Conservation (phyloP, 2,113 vertebrate genomes). For the Talpa occidentalis region DNA sequence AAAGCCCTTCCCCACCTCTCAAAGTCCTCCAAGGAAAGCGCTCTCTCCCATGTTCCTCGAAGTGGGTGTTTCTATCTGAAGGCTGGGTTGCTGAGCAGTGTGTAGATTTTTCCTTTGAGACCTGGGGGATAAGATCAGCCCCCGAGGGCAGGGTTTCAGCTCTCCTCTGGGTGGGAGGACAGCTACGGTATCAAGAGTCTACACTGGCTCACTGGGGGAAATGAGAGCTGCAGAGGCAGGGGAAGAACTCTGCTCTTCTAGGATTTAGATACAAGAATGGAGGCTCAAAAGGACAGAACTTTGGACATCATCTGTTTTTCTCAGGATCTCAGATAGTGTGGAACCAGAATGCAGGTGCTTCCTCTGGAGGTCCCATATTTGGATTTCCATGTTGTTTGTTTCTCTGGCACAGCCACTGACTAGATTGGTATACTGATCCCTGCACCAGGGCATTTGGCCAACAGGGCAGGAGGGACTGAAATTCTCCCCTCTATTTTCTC, state of each 20-base stretch:
- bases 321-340: neutral
- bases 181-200: neutral
- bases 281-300: neutral
- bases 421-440: neutral
- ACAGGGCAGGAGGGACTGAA: neutral
- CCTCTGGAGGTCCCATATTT: neutral
- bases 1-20: neutral
- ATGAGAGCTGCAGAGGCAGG: neutral
- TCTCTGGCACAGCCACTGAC: neutral
- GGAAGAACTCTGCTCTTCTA: neutral
- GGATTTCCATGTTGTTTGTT: neutral
- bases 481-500: neutral
- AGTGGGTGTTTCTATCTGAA: neutral
- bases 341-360: neutral
- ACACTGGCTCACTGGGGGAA: neutral
- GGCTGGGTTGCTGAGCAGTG: neutral
- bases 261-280: neutral
- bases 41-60: neutral
- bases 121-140: neutral
- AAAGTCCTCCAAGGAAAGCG: neutral
- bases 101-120: neutral
- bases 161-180: neutral
- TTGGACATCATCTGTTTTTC: neutral
- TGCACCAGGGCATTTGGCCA: neutral
- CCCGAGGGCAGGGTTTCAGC: neutral